Evolutionary conservation across 2,797 vertebrate genomes (phyloP).

Genomic region (Hoplostethus atlanticus): DNA sequence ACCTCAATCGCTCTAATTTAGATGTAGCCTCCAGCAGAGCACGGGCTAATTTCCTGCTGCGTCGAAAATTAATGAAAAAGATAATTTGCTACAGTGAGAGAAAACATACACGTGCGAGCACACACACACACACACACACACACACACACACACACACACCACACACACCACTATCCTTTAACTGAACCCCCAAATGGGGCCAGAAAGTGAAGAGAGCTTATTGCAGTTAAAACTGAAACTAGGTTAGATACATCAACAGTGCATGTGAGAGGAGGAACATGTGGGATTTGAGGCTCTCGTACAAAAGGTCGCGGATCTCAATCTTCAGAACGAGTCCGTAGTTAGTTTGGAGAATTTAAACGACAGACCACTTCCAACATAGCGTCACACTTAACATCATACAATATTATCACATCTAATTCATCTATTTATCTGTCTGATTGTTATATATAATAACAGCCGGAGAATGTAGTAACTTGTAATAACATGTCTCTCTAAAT

Average conservation of each 20-base stretch:
- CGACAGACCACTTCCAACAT: conserved; percentile 8
- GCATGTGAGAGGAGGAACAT: conserved; percentile 22
- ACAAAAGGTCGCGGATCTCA: conserved; percentile 43
- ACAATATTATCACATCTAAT: too few relatives aligned
- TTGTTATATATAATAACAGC: too few relatives aligned
- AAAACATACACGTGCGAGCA: conserved; percentile 40
- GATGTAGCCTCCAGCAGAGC: conserved; percentile 74
- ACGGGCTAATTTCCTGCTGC: conserved; percentile 74
- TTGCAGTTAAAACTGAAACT: conserved; percentile 57
- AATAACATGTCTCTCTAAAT: too few relatives aligned
- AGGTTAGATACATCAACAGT: conserved; percentile 63
- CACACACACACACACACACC: conserved; percentile 6
- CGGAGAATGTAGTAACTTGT: too few relatives aligned
- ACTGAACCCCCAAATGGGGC: conserved; percentile 63
- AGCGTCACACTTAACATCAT: conserved; percentile 16
- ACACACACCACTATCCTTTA: conserved; percentile 54
- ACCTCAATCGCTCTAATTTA: conserved; percentile 74
- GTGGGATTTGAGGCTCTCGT: conserved; percentile 43
- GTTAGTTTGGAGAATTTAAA: conserved; percentile 33
- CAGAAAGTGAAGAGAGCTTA: conserved; percentile 53
- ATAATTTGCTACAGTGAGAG: conserved; percentile 74
- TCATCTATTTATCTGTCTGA: too few relatives aligned
- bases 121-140: conserved; percentile 16
- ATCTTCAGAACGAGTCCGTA: conserved; percentile 6
- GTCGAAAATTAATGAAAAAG: conserved; percentile 82